Percentiles rank a stretch among this genome's conserved stretches.
These are phyloP conservation scores for Lasioglossum oenotherae DNA, from an alignment of 2,888 invertebrate genomes.

Conservation along the genomic window DNA sequence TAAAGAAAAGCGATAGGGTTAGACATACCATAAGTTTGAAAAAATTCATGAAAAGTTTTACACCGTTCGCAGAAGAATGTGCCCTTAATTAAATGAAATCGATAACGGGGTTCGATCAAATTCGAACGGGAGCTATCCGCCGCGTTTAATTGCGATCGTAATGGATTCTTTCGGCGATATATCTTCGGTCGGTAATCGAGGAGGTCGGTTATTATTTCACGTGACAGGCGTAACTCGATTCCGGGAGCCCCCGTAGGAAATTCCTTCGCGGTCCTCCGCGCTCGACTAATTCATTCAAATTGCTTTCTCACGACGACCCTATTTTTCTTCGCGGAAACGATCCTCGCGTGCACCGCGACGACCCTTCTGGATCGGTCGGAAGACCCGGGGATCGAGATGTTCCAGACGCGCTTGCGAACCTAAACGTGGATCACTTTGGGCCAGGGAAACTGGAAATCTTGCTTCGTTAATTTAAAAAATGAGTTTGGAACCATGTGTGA, in stretches of 20 bases:
- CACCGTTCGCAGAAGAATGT: not conserved
- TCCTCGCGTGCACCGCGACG: not conserved
- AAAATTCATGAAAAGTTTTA: not conserved
- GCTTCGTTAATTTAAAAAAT: too few relatives aligned
- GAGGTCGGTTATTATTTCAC: slow-evolving; percentile 41
- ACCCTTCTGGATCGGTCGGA: not conserved
- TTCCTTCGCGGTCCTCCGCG: slow-evolving; percentile 15
- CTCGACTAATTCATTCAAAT: slow-evolving; percentile 49
- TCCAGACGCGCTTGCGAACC: not conserved
- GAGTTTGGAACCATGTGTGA: too few relatives aligned
- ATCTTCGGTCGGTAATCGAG: slow-evolving; percentile 30
- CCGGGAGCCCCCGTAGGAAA: not conserved
- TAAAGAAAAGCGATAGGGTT: not conserved
- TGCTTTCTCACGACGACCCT: slow-evolving; percentile 39
- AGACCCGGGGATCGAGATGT: not conserved
- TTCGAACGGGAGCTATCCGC: slow-evolving; percentile 2
- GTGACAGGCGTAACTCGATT: slow-evolving; percentile 36
- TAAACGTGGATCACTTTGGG: not conserved
- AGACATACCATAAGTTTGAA: not conserved
- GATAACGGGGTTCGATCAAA: not conserved
- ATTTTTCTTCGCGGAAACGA: slow-evolving; percentile 31
- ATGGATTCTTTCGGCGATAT: slow-evolving; percentile 27
- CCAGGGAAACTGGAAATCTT: not conserved
- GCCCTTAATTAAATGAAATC: slow-evolving; percentile 35
- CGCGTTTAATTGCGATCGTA: not conserved